Evolutionary conservation across 2,113 vertebrate species (phyloP), one percentile per base, ranked within the genome.

Genomic region (Oostethus manadensis): DNA sequence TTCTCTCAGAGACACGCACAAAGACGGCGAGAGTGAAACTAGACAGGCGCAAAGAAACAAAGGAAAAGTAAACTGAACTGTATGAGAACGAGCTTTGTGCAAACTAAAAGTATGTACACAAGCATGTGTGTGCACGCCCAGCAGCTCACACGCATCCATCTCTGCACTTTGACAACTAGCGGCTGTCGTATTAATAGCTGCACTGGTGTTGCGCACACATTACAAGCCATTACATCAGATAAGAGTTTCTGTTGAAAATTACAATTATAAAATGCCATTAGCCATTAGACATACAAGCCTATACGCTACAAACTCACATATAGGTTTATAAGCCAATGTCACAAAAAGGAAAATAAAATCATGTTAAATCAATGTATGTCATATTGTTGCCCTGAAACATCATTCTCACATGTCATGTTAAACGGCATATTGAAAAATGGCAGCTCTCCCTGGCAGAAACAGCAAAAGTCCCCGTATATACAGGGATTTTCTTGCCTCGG

Each of bases 171-270:
- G 62, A 60, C 62, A 69, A 57, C 46, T 68, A 64, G 58, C 75
- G 68, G 64, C 60, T 43, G 58, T 16, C 75, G 69, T 84, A 77
- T 73, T 81, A 78, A 85, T 84, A 81, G 78, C 46, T 78, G 51
- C 35, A 40, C 58, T 69, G 63, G 62, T 67, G 59, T 83, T 79
- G 71, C 57, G 18, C 64, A 76, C 62, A 58, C 66, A 78, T 84
- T 80, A 77, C 78, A 65, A 66, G 64, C 53, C 45, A 68, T 83
- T 85, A 80, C 83, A 85, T 85, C 76, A 85, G 83, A 81, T 53
- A 60, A 57, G 69, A 75, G 74, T 83, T 81, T 61, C 79, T 66
- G 53, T 56, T 46, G 64, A 51, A 61, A 64, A 66, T 69, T 51
- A 57, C 38, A 46, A 14, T 68, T 64, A 49, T 50, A 58, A 69